Evolutionary conservation across 2,888 invertebrate genomes (phyloP), one percentile per base, ranked within the genome.

Genomic region (Temnothorax rugatulus): DNA sequence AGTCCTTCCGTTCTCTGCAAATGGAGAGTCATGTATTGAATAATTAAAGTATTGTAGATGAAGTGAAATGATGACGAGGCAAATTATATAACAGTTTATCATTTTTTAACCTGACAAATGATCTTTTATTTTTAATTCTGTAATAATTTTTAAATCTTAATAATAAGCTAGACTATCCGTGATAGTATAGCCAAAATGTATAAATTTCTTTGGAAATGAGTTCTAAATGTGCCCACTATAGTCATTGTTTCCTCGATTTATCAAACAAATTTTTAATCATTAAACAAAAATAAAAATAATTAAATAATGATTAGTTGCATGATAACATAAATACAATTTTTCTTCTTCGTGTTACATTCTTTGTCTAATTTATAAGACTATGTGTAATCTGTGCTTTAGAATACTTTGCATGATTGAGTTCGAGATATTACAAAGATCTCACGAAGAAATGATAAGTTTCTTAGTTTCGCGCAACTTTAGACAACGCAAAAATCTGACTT

Each of bases 401-500:
- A 11, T 34, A 38, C 29, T 38, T 13, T 18, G 15, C 47, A n/a
- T 11, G 21, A 4, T 21, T 71, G 13, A 59, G 25, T 13, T 44
- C 4, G 15, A 59, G 25, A 9, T n/a, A 71, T 34, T 38, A 15
- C 15, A 54, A 38, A 57, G 11, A 73, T 73, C 18, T 13, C 41
- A 29, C 11, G 15, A 25, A 52, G 38, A 71, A 18, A 25, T 21
- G 25, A 54, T 21, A 73, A 38, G 29, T 25, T 68, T 68, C 4
- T 18, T 18, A 41, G 21, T 11, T 18, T 8, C 73, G 38, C 38
- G 34, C 25, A 38, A 82, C 41, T 82, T 82, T 52, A 29, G 21
- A 34, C 34, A 79, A 59, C 18, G 71, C 44, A 47, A 81, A 79
- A 71, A 50, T 47, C 50, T 21, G 34, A 68, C 61, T 52, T 66